Conservation (phyloP, 2,797 vertebrate species). For the Microhierax caerulescens region DNA sequence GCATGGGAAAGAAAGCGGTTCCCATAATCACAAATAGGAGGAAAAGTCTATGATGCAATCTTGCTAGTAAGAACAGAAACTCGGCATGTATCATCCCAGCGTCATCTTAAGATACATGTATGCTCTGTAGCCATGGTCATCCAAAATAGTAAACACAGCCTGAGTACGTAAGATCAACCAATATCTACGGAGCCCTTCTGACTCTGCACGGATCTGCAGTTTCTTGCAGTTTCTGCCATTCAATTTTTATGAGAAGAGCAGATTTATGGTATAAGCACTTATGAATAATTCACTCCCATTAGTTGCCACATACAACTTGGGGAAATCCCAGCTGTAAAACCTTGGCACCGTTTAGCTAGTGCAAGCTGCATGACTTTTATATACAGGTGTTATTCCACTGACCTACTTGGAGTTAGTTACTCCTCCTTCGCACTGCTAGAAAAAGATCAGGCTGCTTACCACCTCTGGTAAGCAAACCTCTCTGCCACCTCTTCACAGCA, state of each 20-base stretch:
- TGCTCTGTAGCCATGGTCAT: neutral
- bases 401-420: conserved; percentile 43
- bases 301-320: conserved; percentile 6
- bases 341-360: conserved; percentile 3
- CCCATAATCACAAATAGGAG: neutral
- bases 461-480: neutral
- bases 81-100: neutral
- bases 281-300: conserved; percentile 50
- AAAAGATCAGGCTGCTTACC: neutral
- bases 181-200: neutral
- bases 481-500: neutral
- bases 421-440: neutral
- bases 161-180: neutral
- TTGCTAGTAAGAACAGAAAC: neutral
- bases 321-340: conserved; percentile 49
- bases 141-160: neutral
- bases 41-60: neutral
- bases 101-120: neutral
- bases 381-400: conserved; percentile 42
- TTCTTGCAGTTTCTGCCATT: conserved; percentile 14
- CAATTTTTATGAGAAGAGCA: conserved; percentile 25
- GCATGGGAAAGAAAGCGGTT: neutral
- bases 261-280: conserved; percentile 15
- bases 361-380: neutral
- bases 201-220: neutral